Base-by-base conservation (phyloP, 2,797 vertebrate species). In the Champsocephalus gunnari region DNA sequence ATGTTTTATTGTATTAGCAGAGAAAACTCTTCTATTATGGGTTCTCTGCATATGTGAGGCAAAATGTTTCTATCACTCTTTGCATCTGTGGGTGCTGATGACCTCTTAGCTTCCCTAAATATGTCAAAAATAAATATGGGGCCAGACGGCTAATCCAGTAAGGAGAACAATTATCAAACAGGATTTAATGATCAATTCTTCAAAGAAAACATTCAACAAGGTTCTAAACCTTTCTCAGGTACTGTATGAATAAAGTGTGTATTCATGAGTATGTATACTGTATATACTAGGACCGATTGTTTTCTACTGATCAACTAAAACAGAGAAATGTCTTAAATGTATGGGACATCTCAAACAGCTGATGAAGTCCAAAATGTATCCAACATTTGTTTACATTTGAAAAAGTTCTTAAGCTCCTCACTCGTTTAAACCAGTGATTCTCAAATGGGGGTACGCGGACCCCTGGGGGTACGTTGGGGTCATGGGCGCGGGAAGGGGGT, bases 51-150 rank as follows among this genome's bases (percentile, higher is more conserved):
- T 21, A 38, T 66, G 51, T 41, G 21, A 71, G 60, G 51, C 13
- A 14, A 34, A 11, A 12, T 71, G 53, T 41, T 61, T n/a, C 41
- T 5, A 13, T n/a, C 48, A 8, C 9, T 62, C 17, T 48, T 60
- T 38, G 81, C 47, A 61, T 63, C 58, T 45, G 24, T 44, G 44
- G 55, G 49, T 54, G 32, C 51, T 67, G 65, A 70, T 83, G 79
- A 67, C 60, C 38, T 50, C 60, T 10, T 28, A 51, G 60, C 38
- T 21, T 47, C 45, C 54, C 44, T 71, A 64, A 76, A 67, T 51
- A 75, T 32, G 62, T 41, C 12, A 60, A 61, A 24, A 53, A 41
- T 11, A 78, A 51, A 80, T 65, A 56, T 79, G 59, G 44, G 48
- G 21, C 64, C 56, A 41, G 12, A 47, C 61, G 24, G 2, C 47